Evolutionary conservation across 2,888 invertebrate species (phyloP).

Genomic region (Pristionchus fissidentatus): DNA sequence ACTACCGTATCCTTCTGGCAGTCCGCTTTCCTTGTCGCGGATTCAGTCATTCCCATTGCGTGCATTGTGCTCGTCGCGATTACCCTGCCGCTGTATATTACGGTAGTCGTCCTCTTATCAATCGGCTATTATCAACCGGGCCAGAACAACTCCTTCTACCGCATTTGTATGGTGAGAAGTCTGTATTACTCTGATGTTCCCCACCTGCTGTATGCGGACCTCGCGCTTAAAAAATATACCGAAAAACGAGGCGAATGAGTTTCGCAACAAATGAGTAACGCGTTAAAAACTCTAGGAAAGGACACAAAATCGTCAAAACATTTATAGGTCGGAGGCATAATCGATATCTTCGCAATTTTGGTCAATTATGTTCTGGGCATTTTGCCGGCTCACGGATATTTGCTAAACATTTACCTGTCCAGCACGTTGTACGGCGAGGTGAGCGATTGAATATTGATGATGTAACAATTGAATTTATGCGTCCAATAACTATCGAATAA

Average conservation of each 20-base stretch:
- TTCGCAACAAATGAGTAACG: too few species aligned
- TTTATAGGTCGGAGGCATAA: not conserved
- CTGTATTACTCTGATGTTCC: too few species aligned
- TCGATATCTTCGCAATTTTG: constrained; percentile 6
- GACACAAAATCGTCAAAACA: not conserved
- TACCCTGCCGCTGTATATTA: constrained; percentile 23
- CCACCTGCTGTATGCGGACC: too few species aligned
- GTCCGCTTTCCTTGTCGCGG: not conserved
- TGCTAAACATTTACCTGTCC: not conserved
- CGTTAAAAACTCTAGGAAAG: too few species aligned
- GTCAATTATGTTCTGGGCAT: constrained; percentile 23
- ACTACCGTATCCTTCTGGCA: not conserved
- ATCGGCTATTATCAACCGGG: constrained; percentile 26
- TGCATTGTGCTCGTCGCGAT: not conserved
- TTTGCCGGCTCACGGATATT: not conserved
- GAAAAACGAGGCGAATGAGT: too few species aligned
- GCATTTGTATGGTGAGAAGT: constrained; percentile 23
- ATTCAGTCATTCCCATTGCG: constrained; percentile 1
- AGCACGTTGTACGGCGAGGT: not conserved
- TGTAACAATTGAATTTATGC: too few species aligned
- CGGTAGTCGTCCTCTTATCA: not conserved
- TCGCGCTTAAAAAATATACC: too few species aligned
- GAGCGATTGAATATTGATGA: too few species aligned
- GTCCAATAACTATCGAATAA: too few species aligned
- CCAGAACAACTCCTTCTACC: constrained; percentile 1